phyloP scores from a whole-genome alignment of 2,797 vertebrate species.

The Apogon hyalosoma region DNA sequence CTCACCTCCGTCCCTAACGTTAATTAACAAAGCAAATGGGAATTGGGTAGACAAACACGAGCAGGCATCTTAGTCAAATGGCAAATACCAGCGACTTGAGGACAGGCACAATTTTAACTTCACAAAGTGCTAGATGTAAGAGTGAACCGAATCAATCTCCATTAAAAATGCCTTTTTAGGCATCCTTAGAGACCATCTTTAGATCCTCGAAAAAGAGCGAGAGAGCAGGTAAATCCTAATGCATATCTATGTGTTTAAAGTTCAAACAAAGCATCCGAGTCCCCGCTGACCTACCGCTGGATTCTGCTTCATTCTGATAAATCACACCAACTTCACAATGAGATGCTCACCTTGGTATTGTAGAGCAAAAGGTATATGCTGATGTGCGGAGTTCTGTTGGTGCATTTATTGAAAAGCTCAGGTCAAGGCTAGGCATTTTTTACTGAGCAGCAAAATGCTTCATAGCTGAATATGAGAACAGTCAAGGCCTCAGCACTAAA shows the following conservation, averaged over 20 bases:
- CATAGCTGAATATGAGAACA: slow-evolving; percentile 10
- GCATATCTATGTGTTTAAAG: slow-evolving; percentile 36
- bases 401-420: slow-evolving; percentile 35
- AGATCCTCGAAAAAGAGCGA: slow-evolving; percentile 6
- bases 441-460: slow-evolving; percentile 25
- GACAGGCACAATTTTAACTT: slow-evolving; percentile 3
- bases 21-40: slow-evolving; percentile 55
- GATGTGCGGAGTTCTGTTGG: slow-evolving; percentile 28
- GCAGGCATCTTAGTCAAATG: slow-evolving; percentile 31
- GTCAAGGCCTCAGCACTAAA: slow-evolving; percentile 26
- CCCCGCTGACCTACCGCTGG: slow-evolving; percentile 25
- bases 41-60: slow-evolving; percentile 43
- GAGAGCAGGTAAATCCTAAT: slow-evolving; percentile 18
- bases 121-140: slow-evolving; percentile 4
- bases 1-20: slow-evolving; percentile 27
- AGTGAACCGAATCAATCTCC: slow-evolving; percentile 45
- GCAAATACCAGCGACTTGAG: slow-evolving; percentile 22
- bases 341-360: slow-evolving; percentile 59
- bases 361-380: slow-evolving; percentile 46
- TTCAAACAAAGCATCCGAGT: slow-evolving; percentile 45
- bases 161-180: slow-evolving; percentile 50
- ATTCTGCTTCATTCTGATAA: slow-evolving; percentile 46
- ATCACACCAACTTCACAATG: slow-evolving; percentile 39
- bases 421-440: slow-evolving; percentile 60
- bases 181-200: slow-evolving; percentile 8